Evolutionary conservation across 2,888 invertebrate genomes (phyloP).

Genomic region (Atethmia centrago): DNA sequence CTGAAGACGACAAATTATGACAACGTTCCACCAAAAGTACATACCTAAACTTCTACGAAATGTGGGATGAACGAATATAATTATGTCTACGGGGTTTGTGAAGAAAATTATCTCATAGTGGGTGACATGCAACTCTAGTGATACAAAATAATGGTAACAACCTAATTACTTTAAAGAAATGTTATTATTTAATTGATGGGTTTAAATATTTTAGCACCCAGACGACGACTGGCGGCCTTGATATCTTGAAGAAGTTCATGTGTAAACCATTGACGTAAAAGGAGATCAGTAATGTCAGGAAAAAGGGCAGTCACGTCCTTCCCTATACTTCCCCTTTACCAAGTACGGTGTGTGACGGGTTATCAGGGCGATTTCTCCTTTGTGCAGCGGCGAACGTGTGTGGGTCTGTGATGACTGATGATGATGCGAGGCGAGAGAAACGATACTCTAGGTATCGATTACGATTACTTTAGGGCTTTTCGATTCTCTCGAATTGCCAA

Average conservation of each 20-base stretch:
- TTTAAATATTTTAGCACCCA: neutral
- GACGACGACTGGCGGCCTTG: neutral
- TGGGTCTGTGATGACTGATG: too few species aligned
- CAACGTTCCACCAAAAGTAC: slow-evolving; percentile 31
- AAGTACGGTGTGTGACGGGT: neutral
- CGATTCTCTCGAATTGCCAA: neutral
- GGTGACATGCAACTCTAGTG: neutral
- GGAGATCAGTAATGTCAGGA: neutral
- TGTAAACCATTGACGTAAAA: neutral
- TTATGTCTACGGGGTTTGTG: neutral
- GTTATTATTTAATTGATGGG: neutral
- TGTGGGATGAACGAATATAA: slow-evolving; percentile 29
- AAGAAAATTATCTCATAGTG: neutral
- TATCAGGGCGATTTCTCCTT: too few species aligned
- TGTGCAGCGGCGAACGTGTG: too few species aligned
- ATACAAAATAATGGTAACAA: neutral
- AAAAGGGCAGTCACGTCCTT: neutral
- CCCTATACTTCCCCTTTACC: neutral
- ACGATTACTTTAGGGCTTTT: neutral
- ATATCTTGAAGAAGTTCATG: neutral
- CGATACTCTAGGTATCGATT: neutral
- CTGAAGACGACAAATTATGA: slow-evolving; percentile 56
- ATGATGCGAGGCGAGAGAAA: too few species aligned
- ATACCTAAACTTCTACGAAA: slow-evolving; percentile 21
- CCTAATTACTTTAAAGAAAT: neutral